Evolutionary conservation across 1,140 invertebrate genomes (phyloP).

Genomic region (Papilio machaon): DNA sequence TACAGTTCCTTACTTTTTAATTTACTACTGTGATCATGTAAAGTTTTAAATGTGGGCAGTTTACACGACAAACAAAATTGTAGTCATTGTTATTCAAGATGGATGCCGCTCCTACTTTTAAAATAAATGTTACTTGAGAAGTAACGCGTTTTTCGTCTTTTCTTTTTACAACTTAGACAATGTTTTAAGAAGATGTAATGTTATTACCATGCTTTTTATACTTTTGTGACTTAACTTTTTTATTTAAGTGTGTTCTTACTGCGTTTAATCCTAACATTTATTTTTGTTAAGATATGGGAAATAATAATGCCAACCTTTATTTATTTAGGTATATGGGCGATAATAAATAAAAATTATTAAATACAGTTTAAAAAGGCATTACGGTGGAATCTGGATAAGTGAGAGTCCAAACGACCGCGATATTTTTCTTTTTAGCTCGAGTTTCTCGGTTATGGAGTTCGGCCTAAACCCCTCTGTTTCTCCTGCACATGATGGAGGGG

Average conservation of each 20-base stretch:
- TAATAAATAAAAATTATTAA: no score
- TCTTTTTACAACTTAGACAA: slow-evolving; percentile 5
- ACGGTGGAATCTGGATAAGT: no score
- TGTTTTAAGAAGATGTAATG: slow-evolving; percentile 20
- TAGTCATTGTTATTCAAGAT: not conserved
- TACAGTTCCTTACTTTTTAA: no score
- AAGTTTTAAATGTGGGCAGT: not conserved
- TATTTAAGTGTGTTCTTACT: not conserved
- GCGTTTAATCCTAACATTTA: not conserved
- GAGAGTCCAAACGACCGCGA: no score
- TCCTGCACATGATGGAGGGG: no score
- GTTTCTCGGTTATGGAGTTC: no score
- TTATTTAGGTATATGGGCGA: no score
- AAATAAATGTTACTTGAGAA: slow-evolving; percentile 13
- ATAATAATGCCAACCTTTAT: no score
- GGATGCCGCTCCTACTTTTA: not conserved
- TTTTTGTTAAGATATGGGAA: no score
- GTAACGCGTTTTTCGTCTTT: slow-evolving; percentile 9
- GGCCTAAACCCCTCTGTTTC: no score
- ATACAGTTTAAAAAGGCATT: no score
- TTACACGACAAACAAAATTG: slow-evolving; percentile 3
- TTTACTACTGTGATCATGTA: not conserved
- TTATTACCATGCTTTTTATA: slow-evolving; percentile 20
- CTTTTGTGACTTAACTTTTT: not conserved
- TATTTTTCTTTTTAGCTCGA: no score